Base-by-base conservation (phyloP, 2,797 vertebrate genomes). In the Toxotes lorentzi region DNA sequence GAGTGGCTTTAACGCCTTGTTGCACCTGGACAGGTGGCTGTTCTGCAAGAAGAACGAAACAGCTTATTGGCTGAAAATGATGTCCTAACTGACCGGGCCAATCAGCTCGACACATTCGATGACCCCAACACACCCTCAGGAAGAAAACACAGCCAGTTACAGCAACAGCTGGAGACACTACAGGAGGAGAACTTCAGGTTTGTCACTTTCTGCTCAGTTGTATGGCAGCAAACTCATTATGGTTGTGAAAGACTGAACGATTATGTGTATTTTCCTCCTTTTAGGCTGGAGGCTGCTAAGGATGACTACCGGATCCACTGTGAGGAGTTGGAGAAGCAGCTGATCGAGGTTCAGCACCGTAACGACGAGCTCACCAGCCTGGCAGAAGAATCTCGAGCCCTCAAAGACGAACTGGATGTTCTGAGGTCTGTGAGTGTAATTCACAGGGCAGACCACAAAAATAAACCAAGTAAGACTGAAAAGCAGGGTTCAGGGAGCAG, bases 281-380 rank as follows among this genome's bases (percentile, higher is more conserved):
- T 45, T 53, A 99, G 98, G 86, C 95, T 99, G 88, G 98, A 99
- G 94, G 97, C 97, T 54, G 98, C 98, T 60, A 99, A 99, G 91
- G 98, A 99, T 87, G 98, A 99, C 92, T 99, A 99, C 91, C 96
- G 98, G 70, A 97, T 96, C 93, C 98, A 99, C 90, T 99, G 98
- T 89, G 97, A 99, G 90, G 97, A 99, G 78, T 86, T 99, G 82
- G 98, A 99, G 92, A 98, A 97, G 86, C 97, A 99, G 74, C 83
- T 99, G 76, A 95, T 99, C 66, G 98, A 99, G 83, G 94, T 98
- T 79, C 98, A 99, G 59, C 97, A 99, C 45, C 96, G 97, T 34
- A 99, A 97, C 16, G 97, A 99, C 58, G 98, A 99, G 74, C 93
- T 99, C 51, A 98, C 97, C 11, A 93, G 96, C 82, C 91, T 99